These are phyloP conservation scores for Kryphioiulus occultus DNA, from an alignment of 2,888 invertebrate genomes.

Conservation along the genomic window DNA sequence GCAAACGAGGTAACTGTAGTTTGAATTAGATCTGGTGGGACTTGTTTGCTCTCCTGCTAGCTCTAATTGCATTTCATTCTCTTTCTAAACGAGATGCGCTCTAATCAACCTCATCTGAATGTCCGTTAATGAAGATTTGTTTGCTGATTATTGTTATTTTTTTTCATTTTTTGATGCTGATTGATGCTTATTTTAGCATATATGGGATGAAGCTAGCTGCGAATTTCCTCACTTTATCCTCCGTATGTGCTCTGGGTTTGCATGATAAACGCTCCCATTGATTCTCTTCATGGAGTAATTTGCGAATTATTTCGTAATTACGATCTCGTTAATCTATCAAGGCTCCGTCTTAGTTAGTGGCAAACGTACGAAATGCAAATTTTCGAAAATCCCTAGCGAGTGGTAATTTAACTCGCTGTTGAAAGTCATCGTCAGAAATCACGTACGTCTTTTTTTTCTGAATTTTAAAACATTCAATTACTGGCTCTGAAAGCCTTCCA, in stretches of 20 bases:
- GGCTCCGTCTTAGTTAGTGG: background rate
- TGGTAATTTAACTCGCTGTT: background rate
- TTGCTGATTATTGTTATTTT: background rate
- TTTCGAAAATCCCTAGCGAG: background rate
- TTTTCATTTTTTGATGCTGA: conserved; percentile 29
- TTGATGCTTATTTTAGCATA: background rate
- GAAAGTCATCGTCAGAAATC: conserved; percentile 16
- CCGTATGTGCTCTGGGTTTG: background rate
- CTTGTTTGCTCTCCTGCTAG: background rate
- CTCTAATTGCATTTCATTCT: conserved; percentile 1
- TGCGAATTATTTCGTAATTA: conserved; percentile 1
- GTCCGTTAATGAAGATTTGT: conserved; percentile 14
- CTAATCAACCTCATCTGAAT: conserved; percentile 29
- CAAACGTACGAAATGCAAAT: conserved; percentile 7
- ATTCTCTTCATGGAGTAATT: background rate
- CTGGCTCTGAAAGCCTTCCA: background rate
- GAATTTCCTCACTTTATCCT: background rate
- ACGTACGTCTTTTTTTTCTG: background rate
- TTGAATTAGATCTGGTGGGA: background rate
- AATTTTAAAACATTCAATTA: conserved; percentile 13
- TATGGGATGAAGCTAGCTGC: background rate
- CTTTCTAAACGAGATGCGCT: background rate
- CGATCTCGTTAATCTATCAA: background rate
- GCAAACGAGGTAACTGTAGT: background rate
- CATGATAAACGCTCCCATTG: conserved; percentile 4